Percentiles rank a stretch among this genome's conserved stretches.
Evolutionary conservation across 2,113 vertebrate species (phyloP).

Genomic region (Cheirogaleus medius): DNA sequence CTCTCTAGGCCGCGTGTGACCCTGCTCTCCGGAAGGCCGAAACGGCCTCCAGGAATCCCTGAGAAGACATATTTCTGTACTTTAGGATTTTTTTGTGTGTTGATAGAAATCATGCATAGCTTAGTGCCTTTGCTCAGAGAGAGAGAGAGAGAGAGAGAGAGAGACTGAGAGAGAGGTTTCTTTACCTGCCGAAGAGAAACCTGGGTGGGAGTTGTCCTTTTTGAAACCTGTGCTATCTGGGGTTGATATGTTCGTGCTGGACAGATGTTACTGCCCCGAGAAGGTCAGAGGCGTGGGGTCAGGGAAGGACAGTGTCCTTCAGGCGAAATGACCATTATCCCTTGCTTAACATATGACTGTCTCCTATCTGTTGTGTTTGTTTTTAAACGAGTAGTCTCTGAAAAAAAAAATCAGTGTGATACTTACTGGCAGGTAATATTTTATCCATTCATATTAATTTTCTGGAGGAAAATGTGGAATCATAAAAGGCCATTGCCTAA

Average conservation of each 20-base stretch:
- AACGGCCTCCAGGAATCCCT: constrained; percentile 83
- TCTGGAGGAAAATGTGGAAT: not conserved
- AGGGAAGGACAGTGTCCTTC: constrained; percentile 62
- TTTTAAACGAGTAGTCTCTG: constrained; percentile 54
- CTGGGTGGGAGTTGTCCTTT: constrained; percentile 34
- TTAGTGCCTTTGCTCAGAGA: constrained; percentile 20
- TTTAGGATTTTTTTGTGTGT: constrained; percentile 74
- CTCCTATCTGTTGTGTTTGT: not conserved
- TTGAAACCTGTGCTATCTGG: not conserved
- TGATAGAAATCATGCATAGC: constrained; percentile 80
- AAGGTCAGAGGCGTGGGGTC: constrained; percentile 24
- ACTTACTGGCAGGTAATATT: constrained; percentile 18
- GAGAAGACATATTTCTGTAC: constrained; percentile 82
- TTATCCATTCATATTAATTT: not conserved
- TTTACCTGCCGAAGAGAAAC: constrained; percentile 71
- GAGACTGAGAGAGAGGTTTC: not conserved
- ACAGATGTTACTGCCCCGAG: constrained; percentile 38
- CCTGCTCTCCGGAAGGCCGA: constrained; percentile 78
- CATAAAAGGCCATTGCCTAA: not conserved
- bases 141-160: not conserved
- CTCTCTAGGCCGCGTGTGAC: constrained; percentile 84
- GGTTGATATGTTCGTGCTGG: constrained; percentile 43
- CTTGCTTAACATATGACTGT: constrained; percentile 59
- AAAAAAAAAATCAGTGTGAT: not conserved
- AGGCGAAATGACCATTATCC: constrained; percentile 64